A percentile compares a stretch with the other conserved stretches of the same genome.
Conservation (phyloP, 2,113 vertebrate genomes). For the Phoxinus phoxinus region DNA sequence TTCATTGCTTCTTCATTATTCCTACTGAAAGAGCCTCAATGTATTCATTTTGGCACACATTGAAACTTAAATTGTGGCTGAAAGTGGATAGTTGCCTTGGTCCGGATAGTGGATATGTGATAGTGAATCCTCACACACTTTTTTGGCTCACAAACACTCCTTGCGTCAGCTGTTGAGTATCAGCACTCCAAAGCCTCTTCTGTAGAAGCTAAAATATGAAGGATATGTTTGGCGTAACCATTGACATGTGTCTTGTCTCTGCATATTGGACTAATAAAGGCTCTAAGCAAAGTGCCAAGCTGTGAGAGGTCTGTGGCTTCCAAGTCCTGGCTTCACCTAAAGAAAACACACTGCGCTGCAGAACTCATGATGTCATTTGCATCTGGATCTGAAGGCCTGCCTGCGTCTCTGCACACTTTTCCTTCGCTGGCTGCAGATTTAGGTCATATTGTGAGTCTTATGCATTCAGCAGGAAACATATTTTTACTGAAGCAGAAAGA, state of each 20-base stretch:
- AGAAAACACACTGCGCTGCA: slow-evolving; percentile 63
- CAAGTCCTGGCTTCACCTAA: slow-evolving; percentile 59
- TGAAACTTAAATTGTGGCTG: background rate
- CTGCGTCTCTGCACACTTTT: slow-evolving; percentile 55
- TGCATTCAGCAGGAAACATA: slow-evolving; percentile 45
- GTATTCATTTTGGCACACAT: slow-evolving; percentile 3
- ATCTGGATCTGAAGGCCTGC: slow-evolving; percentile 60
- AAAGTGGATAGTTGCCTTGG: slow-evolving; percentile 10
- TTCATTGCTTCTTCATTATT: background rate
- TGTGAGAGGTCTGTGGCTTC: slow-evolving; percentile 51
- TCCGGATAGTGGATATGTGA: slow-evolving; percentile 11
- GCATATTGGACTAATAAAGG: slow-evolving; percentile 23
- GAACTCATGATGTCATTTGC: slow-evolving; percentile 67
- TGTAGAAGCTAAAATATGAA: background rate
- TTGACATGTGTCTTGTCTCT: background rate
- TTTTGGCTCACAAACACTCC: background rate
- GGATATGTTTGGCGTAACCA: background rate
- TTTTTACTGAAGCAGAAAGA: slow-evolving; percentile 32
- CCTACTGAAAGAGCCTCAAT: slow-evolving; percentile 22
- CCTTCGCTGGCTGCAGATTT: slow-evolving; percentile 58
- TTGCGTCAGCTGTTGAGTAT: background rate
- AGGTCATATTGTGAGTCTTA: slow-evolving; percentile 57
- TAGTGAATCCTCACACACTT: background rate
- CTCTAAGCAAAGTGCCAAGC: slow-evolving; percentile 28
- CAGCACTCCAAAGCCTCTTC: background rate